Percentiles rank a stretch among this genome's conserved stretches.
Evolutionary conservation across 1,140 invertebrate genomes (phyloP).

Genomic region (Drosophila varians): DNA sequence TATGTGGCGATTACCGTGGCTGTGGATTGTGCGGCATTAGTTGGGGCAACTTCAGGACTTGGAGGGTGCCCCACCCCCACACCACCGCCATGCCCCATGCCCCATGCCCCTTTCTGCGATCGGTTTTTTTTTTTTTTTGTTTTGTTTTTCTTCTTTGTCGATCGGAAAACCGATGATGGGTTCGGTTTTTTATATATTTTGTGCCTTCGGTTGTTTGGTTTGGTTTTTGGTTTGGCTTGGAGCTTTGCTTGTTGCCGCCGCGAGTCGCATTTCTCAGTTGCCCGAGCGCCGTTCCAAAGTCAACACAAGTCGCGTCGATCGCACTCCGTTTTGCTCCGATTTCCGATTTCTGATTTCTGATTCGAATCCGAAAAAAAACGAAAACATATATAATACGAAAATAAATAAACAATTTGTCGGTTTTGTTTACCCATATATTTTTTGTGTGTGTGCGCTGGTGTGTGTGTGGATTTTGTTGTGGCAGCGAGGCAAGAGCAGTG

Average conservation of each 20-base stretch:
- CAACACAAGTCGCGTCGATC: constrained; percentile 63
- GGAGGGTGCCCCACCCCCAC: not conserved
- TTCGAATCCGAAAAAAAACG: not conserved
- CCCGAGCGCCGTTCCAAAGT: constrained; percentile 74
- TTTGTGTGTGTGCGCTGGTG: not conserved
- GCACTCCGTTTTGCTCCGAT: constrained; percentile 9
- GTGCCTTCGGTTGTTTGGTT: constrained; percentile 17
- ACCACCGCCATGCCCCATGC: not conserved
- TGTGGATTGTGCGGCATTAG: not conserved
- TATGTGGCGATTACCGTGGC: constrained; percentile 46
- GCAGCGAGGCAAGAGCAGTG: constrained; percentile 2
- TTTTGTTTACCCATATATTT: not conserved
- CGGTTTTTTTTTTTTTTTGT: not conserved
- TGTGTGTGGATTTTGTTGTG: too few relatives aligned
- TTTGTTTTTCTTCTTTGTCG: constrained; percentile 1
- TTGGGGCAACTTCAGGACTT: constrained; percentile 30
- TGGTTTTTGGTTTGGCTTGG: constrained; percentile 5
- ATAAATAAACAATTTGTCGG: not conserved
- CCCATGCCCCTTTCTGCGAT: not conserved
- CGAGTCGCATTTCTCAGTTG: constrained; percentile 51
- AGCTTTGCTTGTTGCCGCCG: constrained; percentile 62
- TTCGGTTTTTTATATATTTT: constrained; percentile 1
- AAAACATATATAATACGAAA: too few relatives aligned
- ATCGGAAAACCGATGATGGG: constrained; percentile 12
- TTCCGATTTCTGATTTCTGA: not conserved